phyloP scores from a whole-genome alignment of 2,797 vertebrate species.

The Spondyliosoma cantharus region DNA sequence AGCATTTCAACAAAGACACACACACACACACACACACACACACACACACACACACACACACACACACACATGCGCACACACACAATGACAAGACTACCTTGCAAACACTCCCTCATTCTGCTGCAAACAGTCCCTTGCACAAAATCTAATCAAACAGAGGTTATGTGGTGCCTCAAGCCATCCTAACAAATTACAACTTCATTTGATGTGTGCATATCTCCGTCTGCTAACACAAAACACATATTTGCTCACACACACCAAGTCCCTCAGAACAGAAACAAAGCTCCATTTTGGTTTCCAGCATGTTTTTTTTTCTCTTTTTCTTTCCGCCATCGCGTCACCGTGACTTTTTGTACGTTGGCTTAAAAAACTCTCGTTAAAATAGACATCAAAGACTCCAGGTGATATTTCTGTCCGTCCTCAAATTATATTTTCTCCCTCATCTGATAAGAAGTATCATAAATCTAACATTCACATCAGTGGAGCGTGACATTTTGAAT shows the following conservation, averaged over 20 bases:
- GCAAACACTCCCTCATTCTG: constrained; percentile 63
- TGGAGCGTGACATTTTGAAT: constrained; percentile 55
- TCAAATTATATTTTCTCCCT: constrained; percentile 1
- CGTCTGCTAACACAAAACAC: constrained; percentile 50
- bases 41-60: constrained; percentile 32
- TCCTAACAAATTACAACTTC: constrained; percentile 76
- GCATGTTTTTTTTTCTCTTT: background rate
- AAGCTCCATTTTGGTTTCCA: constrained; percentile 45
- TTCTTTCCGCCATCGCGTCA: background rate
- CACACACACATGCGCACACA: constrained; percentile 27
- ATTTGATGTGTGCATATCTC: constrained; percentile 75
- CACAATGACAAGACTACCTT: constrained; percentile 41
- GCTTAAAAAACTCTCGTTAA: constrained; percentile 15
- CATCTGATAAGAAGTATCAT: constrained; percentile 39
- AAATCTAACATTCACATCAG: constrained; percentile 50
- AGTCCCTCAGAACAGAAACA: constrained; percentile 41
- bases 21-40: constrained; percentile 29
- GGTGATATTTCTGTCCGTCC: background rate
- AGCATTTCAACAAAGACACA: constrained; percentile 69
- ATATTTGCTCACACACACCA: constrained; percentile 48
- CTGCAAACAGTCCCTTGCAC: constrained; percentile 62
- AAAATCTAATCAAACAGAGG: constrained; percentile 81
- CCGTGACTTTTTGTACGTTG: background rate
- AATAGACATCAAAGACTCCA: constrained; percentile 35
- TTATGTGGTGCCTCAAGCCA: constrained; percentile 76